A percentile compares a stretch with the other conserved stretches of the same genome.
Evolutionary conservation across 2,113 vertebrate species (phyloP).

Genomic region (Indicator maculatus): DNA sequence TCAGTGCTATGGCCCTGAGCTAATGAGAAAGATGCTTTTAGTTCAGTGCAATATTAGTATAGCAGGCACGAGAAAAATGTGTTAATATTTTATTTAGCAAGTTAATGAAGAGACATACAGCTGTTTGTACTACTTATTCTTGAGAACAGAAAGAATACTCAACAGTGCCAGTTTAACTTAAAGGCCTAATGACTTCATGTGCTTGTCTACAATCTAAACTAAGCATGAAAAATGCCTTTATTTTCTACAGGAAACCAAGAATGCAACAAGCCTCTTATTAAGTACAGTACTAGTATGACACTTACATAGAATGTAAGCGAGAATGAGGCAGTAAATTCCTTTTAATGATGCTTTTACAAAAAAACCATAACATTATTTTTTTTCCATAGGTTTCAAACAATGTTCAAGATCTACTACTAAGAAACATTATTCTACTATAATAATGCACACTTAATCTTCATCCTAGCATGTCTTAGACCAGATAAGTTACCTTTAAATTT

Average conservation of each 20-base stretch:
- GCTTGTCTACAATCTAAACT: constrained; percentile 31
- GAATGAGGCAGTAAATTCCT: constrained; percentile 21
- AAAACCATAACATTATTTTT: constrained; percentile 24
- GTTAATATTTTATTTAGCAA: constrained; percentile 71
- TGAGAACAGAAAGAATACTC: constrained; percentile 37
- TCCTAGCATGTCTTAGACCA: constrained; percentile 36
- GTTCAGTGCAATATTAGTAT: constrained; percentile 47
- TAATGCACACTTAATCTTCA: constrained; percentile 33
- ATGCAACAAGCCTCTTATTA: constrained; percentile 34
- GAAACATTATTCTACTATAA: constrained; percentile 46
- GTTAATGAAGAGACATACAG: constrained; percentile 63
- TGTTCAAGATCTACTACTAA: constrained; percentile 39
- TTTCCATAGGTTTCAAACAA: constrained; percentile 54
- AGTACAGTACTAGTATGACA: constrained; percentile 28
- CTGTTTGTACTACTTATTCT: constrained; percentile 51
- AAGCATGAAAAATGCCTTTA: constrained; percentile 46
- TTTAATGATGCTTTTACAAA: constrained; percentile 46
- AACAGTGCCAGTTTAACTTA: constrained; percentile 50
- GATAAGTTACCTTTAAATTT: constrained; percentile 20
- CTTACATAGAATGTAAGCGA: constrained; percentile 64
- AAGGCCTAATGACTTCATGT: not conserved
- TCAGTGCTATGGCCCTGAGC: not conserved
- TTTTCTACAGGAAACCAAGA: constrained; percentile 53
- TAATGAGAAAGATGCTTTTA: not conserved
- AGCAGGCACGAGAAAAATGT: constrained; percentile 60